Base-by-base conservation (phyloP, 2,888 invertebrate genomes). In the Mythimna lalbum region DNA sequence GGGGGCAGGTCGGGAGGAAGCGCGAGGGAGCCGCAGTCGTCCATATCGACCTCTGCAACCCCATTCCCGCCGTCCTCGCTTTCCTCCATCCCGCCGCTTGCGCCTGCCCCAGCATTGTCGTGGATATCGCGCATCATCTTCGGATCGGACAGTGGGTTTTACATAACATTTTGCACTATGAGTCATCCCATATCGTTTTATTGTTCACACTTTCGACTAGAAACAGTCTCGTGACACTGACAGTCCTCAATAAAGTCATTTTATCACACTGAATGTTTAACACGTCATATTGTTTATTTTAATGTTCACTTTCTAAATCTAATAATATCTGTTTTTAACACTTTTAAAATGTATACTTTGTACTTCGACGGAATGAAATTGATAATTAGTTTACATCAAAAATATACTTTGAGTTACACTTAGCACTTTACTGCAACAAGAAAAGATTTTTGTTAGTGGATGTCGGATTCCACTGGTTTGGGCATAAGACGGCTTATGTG, bases 121-220 rank as follows among this genome's bases (percentile, higher is more conserved):
- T 95, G 95, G 89, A 95, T 94, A 90, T 95, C 96, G 92, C 95
- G 96, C 96, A 96, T 96, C 96, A 96, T 96, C 95, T 95, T 95
- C 90, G 93, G 91, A 90, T 89, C 89, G 93, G 91, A 93, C 78
- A 92, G 92, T 90, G 88, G 91, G 93, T 91, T 90, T 92, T 89
- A 92, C 90, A 90, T 90, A 92, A 93, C 95, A 95, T 95, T 93
- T 93, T 93, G 92, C 95, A 95, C 95, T 94, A 94, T 94, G 92
- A 95, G 93, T 95, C 96, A 96, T 96, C 95, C 95, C 96, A 96
- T 95, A 96, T 94, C 95, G 93, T 95, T 95, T 94, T 95, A 87
- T 89, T 90, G 86, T 88, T 92, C 80, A 92, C 95, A 94, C 91
- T 93, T 93, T 90, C 86, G 81, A 90, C 92, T 91, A 86, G 85